Conservation (phyloP, 1,140 invertebrate species). For the Plectrocnemia conspersa region DNA sequence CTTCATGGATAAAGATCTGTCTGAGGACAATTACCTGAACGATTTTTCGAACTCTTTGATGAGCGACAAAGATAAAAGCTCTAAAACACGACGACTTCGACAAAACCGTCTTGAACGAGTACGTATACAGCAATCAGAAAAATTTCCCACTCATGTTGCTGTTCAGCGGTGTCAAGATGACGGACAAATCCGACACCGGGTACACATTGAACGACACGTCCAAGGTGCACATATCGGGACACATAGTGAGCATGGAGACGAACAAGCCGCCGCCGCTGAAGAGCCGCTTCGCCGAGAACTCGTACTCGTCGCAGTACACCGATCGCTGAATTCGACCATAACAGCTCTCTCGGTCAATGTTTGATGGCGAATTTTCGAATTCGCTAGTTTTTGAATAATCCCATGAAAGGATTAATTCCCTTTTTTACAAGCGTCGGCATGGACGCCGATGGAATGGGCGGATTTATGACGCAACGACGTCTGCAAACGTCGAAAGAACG, state of each 20-base stretch:
- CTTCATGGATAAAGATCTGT: constrained; percentile 3
- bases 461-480: too few species aligned
- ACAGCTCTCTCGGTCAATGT: constrained; percentile 3
- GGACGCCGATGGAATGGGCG: constrained; percentile 3
- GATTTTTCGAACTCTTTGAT: too few species aligned
- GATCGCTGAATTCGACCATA: constrained; percentile 6
- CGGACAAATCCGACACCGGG: too few species aligned
- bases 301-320: constrained; percentile 14
- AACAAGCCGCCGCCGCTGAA: constrained; percentile 2
- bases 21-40: too few species aligned
- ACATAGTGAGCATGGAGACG: constrained; percentile 12
- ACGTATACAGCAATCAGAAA: too few species aligned
- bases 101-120: constrained; percentile 5
- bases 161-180: too few species aligned
- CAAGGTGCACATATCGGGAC: constrained; percentile 17
- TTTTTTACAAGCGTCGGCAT: not conserved
- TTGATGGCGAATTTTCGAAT: not conserved
- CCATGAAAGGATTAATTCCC: constrained; percentile 9
- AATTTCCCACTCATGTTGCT: too few species aligned
- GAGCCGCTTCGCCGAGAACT: constrained; percentile 4
- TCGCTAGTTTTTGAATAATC: constrained; percentile 1
- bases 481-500: too few species aligned
- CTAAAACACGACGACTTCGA: too few species aligned
- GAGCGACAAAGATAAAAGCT: too few species aligned
- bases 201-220: constrained; percentile 13